A percentile compares a stretch with the other conserved stretches of the same genome.
phyloP scores from a whole-genome alignment of 1,140 invertebrate species.

The Aphelenchoides fujianensis region DNA sequence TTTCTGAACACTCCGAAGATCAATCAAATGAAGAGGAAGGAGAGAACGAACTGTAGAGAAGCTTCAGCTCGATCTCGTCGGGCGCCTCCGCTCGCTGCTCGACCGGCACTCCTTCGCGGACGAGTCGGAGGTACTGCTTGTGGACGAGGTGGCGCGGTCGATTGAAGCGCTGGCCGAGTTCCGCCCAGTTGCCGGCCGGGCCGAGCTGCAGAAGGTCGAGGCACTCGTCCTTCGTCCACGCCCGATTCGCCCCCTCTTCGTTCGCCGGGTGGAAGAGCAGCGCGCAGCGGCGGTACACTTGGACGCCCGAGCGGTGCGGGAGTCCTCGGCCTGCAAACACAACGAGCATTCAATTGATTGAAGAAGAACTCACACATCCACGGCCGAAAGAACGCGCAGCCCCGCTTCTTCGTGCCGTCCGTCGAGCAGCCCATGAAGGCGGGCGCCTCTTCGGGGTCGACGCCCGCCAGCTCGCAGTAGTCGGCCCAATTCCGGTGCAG shows the following conservation, averaged over 20 bases:
- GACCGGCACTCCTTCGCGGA: neutral
- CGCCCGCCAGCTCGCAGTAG: constrained; percentile 16
- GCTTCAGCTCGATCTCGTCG: neutral
- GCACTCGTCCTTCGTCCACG: constrained; percentile 6
- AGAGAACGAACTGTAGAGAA: constrained; percentile 9
- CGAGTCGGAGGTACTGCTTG: neutral
- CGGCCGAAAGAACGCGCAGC: neutral
- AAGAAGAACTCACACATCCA: constrained; percentile 18
- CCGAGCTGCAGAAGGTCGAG: neutral
- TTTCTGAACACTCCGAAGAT: neutral
- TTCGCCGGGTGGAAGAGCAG: neutral
- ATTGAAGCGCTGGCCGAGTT: constrained; percentile 3
- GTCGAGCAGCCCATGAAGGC: neutral
- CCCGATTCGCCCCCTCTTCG: neutral
- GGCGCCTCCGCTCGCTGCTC: neutral
- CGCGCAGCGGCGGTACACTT: neutral
- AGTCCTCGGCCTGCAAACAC: constrained; percentile 16
- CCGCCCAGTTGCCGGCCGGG: constrained; percentile 1
- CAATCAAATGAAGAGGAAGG: neutral
- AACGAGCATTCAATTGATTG: neutral
- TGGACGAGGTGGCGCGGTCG: neutral
- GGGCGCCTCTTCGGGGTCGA: neutral
- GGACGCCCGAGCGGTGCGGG: constrained; percentile 8
- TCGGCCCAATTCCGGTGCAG: constrained; percentile 11
- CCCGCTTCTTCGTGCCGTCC: neutral